Base-by-base conservation (phyloP, 1,140 invertebrate genomes). In the Hyles euphorbiae region DNA sequence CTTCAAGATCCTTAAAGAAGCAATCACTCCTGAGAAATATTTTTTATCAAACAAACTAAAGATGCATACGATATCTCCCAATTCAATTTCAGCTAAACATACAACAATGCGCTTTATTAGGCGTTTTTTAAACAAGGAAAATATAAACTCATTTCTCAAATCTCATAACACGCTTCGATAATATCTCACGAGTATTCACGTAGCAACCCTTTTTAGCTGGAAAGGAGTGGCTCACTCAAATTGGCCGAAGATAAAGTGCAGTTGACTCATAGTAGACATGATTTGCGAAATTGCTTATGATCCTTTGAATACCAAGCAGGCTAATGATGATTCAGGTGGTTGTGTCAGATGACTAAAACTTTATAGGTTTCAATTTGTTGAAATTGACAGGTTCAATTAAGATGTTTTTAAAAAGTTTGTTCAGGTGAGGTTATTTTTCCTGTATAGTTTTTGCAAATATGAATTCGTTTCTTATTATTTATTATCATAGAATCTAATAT, bases 261-360 rank as follows among this genome's bases (percentile, higher is more conserved):
- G 52, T 68, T 86, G 76, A 86, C 72, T 83, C 83, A 82, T 68
- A n/a, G 53, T 73, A 71, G 53, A 63, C 63, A 68, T 81, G 76
- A 83, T 76, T 81, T 81, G 78, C 78, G 71, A 80, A 75, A 74
- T 68, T 65, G 65, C 60, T 65, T 68, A 22, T 68, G 56, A 67
- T 63, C 69, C 62, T 56, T 63, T 75, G 79, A 72, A 79, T 79
- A 78, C 69, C 64, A 79, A 82, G 69, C 74, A 76, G 74, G 71
- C 58, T 68, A 52, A 59, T 58, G 57, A 63, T 68, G 63, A 69
- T 62, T 61, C 54, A 61, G 54, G 52, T 32, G 54, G 52, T 32
- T 46, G 22, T 32, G 58, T 47, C 7, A 11, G 46, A 48, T 22
- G 46, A 48, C 3, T 48, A 11, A 11, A 48, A 22, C 2, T 48